phyloP scores from a whole-genome alignment of 2,113 vertebrate species.

The Mesembrinibis cayennensis region DNA sequence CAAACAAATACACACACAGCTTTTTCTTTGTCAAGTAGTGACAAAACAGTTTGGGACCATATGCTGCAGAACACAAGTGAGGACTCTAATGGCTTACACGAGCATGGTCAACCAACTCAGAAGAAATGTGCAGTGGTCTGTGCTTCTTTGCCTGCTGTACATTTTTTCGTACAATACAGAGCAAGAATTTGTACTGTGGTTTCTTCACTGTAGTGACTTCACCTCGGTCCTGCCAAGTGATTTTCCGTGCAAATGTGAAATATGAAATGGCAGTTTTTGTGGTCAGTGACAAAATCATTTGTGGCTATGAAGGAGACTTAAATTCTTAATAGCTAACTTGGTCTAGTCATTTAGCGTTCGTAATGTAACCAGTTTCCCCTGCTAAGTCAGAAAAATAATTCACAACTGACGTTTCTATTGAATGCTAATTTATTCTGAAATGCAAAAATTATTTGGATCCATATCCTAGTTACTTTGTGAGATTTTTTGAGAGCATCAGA shows the following conservation, averaged over 20 bases:
- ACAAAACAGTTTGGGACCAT: slow-evolving; percentile 39
- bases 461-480: neutral
- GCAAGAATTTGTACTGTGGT: neutral
- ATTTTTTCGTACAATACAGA: neutral
- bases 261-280: neutral
- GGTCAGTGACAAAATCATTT: neutral
- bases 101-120: neutral
- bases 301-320: neutral
- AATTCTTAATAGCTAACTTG: neutral
- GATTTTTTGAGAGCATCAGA: neutral
- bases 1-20: slow-evolving; percentile 41
- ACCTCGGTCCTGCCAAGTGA: neutral
- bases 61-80: slow-evolving; percentile 21
- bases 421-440: neutral
- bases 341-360: neutral
- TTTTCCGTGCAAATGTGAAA: neutral
- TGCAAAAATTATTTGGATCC: neutral
- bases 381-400: neutral
- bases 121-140: neutral
- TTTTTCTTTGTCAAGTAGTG: slow-evolving; percentile 40
- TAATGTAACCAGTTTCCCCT: neutral
- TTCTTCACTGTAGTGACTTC: neutral
- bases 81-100: neutral
- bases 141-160: neutral
- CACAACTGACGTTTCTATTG: neutral